Base-by-base conservation (phyloP, 2,113 vertebrate species). In the Otus sunia region DNA sequence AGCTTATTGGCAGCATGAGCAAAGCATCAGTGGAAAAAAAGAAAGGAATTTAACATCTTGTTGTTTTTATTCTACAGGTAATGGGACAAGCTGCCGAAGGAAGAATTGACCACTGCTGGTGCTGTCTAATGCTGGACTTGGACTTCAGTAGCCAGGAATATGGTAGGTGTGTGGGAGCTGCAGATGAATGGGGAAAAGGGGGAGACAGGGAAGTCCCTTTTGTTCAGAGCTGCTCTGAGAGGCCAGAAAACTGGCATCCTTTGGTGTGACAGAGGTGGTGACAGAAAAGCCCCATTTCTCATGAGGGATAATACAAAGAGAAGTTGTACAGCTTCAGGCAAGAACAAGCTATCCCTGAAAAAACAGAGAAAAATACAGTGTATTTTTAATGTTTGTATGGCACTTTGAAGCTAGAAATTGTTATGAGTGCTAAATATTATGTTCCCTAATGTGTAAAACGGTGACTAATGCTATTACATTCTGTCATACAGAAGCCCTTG, bases 401-500 rank as follows among this genome's bases (percentile, higher is more conserved):
- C 76, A 89, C 68, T 94, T 94, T 69, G 75, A 95, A 91, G 86
- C 47, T 86, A 52, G 64, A 86, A 91, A 94, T 93, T 92, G 60
- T 81, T 94, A 39, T 26, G 63, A 93, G 39, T 9, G 15, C 91
- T 96, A 96, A 96, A 92, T 97, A 93, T 96, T 96, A 72, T 92
- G 92, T 94, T 95, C 91, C 85, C 86, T 96, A 92, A 96, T 72
- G 68, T 81, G 92, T 74, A 91, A 84, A 93, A 91, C 0, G 6
- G 60, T 97, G 95, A 96, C 92, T 95, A 97, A 97, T 93, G 43
- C 68, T 95, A 92, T 92, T 96, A 86, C 68, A 68, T 87, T 83
- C 88, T 94, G 88, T 94, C 86, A 89, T 78, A 91, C 49, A 68
- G 68, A 85, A 92, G 60, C 95, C 88, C 79, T 84, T 81, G 88